Evolutionary conservation across 2,797 vertebrate genomes (phyloP).

Genomic region (Zalophus californianus): DNA sequence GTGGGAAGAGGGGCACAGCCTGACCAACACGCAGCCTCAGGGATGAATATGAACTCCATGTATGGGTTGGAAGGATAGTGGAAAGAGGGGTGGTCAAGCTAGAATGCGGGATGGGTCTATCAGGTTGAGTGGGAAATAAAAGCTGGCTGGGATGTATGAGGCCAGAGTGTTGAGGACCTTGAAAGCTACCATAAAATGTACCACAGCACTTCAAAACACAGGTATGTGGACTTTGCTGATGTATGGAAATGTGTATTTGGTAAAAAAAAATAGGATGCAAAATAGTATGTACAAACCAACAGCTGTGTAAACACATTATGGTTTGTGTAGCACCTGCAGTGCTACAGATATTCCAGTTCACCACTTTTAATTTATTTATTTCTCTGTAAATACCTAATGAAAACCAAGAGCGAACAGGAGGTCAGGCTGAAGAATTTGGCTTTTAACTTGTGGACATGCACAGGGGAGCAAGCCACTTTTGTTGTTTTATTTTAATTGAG

Average conservation of each 20-base stretch:
- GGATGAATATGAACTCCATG: accelerated
- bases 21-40: not conserved
- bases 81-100: not conserved
- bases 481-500: not conserved
- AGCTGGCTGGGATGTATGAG: not conserved
- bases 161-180: not conserved
- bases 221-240: constrained; percentile 15
- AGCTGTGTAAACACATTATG: constrained; percentile 17
- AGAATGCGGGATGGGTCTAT: accelerated
- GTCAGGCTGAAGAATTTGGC: not conserved
- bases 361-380: not conserved
- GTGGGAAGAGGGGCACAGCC: not conserved
- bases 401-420: not conserved
- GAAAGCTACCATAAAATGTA: not conserved
- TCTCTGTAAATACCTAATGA: not conserved
- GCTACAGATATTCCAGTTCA: not conserved
- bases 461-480: not conserved
- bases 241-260: constrained; percentile 49
- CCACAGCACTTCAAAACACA: constrained; percentile 13
- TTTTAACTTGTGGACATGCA: not conserved
- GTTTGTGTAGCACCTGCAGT: not conserved
- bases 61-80: not conserved
- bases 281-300: not conserved
- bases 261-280: not conserved
- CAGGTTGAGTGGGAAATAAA: not conserved